Conservation (phyloP, 2,113 vertebrate species). For the Lanius collurio region DNA sequence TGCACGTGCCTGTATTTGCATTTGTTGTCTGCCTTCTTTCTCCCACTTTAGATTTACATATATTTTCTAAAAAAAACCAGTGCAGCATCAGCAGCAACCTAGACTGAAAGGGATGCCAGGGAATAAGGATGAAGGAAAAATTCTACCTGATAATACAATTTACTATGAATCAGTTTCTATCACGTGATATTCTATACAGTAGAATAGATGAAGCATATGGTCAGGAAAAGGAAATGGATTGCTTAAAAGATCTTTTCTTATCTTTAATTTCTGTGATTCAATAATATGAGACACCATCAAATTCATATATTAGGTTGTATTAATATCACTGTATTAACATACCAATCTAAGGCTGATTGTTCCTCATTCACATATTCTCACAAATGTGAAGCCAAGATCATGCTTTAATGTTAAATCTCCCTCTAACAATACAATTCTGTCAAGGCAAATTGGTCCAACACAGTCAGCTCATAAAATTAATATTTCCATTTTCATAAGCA, state of each 20-base stretch:
- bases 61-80: neutral
- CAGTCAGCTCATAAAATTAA: neutral
- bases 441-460: neutral
- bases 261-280: neutral
- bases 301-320: neutral
- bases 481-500: neutral
- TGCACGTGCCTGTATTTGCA: neutral
- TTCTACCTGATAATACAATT: neutral
- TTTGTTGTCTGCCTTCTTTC: neutral
- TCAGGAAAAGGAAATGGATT: neutral
- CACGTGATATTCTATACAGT: neutral
- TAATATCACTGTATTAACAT: neutral
- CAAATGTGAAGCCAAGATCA: neutral
- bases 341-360: neutral
- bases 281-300: neutral
- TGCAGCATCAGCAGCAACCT: neutral
- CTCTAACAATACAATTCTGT: neutral
- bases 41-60: neutral
- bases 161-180: neutral
- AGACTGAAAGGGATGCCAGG: neutral
- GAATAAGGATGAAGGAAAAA: neutral
- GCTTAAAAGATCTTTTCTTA: neutral
- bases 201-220: neutral
- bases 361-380: neutral
- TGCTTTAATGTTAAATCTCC: neutral